Conservation (phyloP, 2,888 invertebrate species). For the Romanomermis culicivorax region DNA sequence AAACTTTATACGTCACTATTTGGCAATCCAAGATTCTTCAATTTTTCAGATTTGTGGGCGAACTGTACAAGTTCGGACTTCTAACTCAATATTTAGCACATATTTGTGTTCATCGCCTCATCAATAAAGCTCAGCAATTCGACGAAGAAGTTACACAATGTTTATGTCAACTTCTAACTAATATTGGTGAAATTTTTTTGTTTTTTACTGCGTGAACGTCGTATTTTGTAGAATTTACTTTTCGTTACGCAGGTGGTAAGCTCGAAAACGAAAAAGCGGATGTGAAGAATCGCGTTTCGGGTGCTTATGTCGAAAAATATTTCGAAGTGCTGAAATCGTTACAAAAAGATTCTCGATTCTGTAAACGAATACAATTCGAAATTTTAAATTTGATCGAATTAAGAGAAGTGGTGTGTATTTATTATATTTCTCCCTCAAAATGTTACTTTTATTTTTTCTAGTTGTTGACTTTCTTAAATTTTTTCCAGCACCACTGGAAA, state of each 20-base stretch:
- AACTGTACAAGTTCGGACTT: conserved; percentile 74
- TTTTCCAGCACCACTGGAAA: conserved; percentile 1
- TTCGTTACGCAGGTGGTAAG: too few relatives aligned
- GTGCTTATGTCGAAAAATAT: background rate
- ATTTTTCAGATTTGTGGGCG: conserved; percentile 44
- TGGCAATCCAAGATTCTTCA: background rate
- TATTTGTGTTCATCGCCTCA: conserved; percentile 43
- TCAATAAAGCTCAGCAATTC: conserved; percentile 49
- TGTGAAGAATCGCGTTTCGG: background rate
- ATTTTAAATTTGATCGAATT: conserved; percentile 76
- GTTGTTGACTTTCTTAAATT: too few relatives aligned
- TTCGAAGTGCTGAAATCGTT: background rate
- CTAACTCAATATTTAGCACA: conserved; percentile 41
- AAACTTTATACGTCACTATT: too few relatives aligned
- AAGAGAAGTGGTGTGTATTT: conserved; percentile 33
- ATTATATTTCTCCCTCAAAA: too few relatives aligned
- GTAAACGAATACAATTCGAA: conserved; percentile 44
- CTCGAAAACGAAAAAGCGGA: background rate
- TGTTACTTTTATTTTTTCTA: too few relatives aligned
- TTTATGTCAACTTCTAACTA: conserved; percentile 67
- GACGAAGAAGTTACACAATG: conserved; percentile 82
- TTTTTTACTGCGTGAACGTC: too few relatives aligned
- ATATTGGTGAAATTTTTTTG: conserved; percentile 62
- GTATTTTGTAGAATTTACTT: too few relatives aligned
- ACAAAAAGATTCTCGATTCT: conserved; percentile 28